Base-by-base conservation (phyloP, 2,113 vertebrate genomes). In the Dasyornis broadbenti region DNA sequence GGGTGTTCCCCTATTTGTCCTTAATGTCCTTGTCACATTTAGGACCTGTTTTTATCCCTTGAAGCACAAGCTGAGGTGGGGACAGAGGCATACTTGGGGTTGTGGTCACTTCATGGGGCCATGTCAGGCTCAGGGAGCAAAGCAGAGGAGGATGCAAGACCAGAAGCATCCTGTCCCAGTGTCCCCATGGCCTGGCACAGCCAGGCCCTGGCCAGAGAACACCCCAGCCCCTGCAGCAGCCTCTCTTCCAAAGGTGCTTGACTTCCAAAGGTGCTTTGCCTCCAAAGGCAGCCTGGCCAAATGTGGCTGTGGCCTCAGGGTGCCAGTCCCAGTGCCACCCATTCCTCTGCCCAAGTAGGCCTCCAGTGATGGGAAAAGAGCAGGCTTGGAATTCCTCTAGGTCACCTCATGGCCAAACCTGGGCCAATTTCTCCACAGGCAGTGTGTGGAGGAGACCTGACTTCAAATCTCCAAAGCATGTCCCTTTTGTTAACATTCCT, bases 191-290 rank as follows among this genome's bases (percentile, higher is more conserved):
- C n/a, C 3, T 1, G 47, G 72, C 88, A 76, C 33, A 1, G 44
- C 82, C 60, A 65, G 37, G 37, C 54, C n/a, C 35, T 68, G 52
- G 75, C 64, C 86, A 39, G 68, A 8, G 0, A 28, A 21, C 1
- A 1, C 71, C 30, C 12, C 6, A 1, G 92, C 77, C 60, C 52
- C 65, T 1, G 0, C 4, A 1, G 68, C 26, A 16, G 47, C 77
- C 72, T 71, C 54, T 5, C 33, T 82, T 85, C 45, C 80, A 71
- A 94, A 64, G 93, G 85, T 90, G 88, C 88, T 90, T 83, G 40
- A 18, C 79, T 79, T 90, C 87, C 26, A 0, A 63, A 87, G 85
- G 85, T 90, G 90, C 90, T 95, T 85, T 80, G 80, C 83, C 94
- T 85, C 65, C 81, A 6, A 72, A 47, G 79, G 64, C 88, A 72